Evolutionary conservation across 35 echinoderm and acorn worm species (phyloP).

Genomic region (Patiria miniata): DNA sequence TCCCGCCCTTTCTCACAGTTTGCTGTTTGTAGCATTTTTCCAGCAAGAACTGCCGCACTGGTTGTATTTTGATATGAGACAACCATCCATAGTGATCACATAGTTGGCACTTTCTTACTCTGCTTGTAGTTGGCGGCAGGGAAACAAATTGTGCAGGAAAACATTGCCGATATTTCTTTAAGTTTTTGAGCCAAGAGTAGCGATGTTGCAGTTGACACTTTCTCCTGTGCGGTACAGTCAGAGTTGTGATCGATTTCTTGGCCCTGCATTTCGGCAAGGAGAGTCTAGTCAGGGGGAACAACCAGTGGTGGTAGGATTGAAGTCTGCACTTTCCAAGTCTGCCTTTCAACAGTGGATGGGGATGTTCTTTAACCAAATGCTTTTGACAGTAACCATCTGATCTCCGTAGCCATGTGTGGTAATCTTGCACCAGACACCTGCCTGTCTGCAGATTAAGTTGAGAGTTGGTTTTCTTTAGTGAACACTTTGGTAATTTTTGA

Average conservation of each 20-base stretch:
- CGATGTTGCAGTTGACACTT: background rate
- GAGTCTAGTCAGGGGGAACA: too few species aligned
- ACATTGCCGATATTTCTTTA: background rate
- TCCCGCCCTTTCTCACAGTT: background rate
- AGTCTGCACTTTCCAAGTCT: too few species aligned
- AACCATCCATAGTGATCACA: too few species aligned
- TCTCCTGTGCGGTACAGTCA: background rate
- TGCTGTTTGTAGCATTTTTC: background rate
- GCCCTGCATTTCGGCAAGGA: too few species aligned
- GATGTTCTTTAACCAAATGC: background rate
- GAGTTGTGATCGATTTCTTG: too few species aligned
- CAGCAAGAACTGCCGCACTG: too few species aligned
- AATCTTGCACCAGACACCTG: background rate
- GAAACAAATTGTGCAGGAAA: too few species aligned
- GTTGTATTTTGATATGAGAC: too few species aligned
- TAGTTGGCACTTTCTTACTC: constrained; percentile 4
- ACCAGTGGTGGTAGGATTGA: too few species aligned
- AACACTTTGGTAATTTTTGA: too few species aligned
- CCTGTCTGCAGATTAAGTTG: too few species aligned
- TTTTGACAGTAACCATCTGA: background rate
- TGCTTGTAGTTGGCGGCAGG: background rate
- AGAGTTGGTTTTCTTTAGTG: too few species aligned
- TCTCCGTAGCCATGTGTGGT: background rate
- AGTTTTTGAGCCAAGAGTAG: background rate
- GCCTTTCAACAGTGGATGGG: background rate